A percentile compares a stretch with the other conserved stretches of the same genome.
phyloP scores from a whole-genome alignment of 2,888 invertebrate genomes.

The Acrobasis consociella region DNA sequence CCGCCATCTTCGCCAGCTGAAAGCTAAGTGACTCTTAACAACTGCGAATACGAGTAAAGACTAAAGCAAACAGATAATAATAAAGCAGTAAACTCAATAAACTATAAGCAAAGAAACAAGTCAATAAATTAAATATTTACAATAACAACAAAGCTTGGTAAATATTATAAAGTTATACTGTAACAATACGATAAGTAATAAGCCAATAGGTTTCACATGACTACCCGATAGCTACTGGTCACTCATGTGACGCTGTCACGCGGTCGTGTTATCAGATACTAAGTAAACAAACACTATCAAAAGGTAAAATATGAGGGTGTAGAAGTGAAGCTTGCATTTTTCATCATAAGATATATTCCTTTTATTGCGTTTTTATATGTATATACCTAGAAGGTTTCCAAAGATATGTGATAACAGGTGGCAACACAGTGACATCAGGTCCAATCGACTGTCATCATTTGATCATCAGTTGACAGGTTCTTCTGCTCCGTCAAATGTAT shows the following conservation, averaged over 20 bases:
- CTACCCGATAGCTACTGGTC: constrained; percentile 49
- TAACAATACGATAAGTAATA: constrained; percentile 27
- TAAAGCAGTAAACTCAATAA: neutral
- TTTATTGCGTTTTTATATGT: too few relatives aligned
- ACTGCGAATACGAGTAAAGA: too few relatives aligned
- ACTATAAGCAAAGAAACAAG: neutral
- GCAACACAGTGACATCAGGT: too few relatives aligned
- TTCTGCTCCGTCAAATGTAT: too few relatives aligned
- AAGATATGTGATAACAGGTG: too few relatives aligned
- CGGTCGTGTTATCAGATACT: constrained; percentile 31
- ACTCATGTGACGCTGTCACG: constrained; percentile 64
- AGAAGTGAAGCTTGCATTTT: neutral
- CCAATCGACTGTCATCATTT: too few relatives aligned
- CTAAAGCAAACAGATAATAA: neutral
- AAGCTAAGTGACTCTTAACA: too few relatives aligned
- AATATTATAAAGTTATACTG: constrained; percentile 2
- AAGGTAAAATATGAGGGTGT: neutral
- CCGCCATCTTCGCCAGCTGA: too few relatives aligned
- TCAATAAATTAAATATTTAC: constrained; percentile 6
- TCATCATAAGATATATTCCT: too few relatives aligned
- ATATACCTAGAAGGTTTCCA: too few relatives aligned
- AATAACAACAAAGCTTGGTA: constrained; percentile 8
- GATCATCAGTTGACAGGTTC: too few relatives aligned
- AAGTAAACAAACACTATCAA: constrained; percentile 7
- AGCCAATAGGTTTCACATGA: constrained; percentile 63